Conservation (phyloP, 2,888 invertebrate species). For the Oxystoma pomonae region DNA sequence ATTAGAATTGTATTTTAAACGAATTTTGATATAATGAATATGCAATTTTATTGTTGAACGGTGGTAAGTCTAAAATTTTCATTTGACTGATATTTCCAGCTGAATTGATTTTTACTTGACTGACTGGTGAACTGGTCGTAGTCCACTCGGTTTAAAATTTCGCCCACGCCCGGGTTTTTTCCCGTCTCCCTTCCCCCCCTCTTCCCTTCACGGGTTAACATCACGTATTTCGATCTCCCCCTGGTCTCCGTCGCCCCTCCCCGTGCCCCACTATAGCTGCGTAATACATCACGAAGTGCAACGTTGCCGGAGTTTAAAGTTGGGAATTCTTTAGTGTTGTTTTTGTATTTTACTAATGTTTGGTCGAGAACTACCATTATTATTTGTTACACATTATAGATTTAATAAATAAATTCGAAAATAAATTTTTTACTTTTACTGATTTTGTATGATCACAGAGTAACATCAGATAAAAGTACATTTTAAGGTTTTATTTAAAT, state of each 20-base stretch:
- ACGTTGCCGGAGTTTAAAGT: neutral
- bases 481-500: too few species aligned
- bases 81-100: neutral
- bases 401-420: too few species aligned
- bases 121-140: neutral
- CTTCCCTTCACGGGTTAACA: neutral
- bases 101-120: neutral
- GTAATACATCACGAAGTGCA: too few species aligned
- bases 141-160: neutral
- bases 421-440: too few species aligned
- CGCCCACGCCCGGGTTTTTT: neutral
- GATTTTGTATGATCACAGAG: too few species aligned
- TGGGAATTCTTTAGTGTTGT: neutral
- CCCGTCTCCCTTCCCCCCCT: neutral
- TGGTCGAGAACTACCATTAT: too few species aligned
- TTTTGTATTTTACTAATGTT: neutral
- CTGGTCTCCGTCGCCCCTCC: neutral
- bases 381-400: too few species aligned
- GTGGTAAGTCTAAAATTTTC: too few species aligned
- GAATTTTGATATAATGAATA: too few species aligned
- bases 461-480: too few species aligned
- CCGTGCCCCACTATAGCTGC: neutral
- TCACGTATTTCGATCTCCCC: neutral
- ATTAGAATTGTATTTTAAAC: too few species aligned
- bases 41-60: neutral